Conservation (phyloP, 1,140 invertebrate genomes). For the Helicoverpa zea region DNA sequence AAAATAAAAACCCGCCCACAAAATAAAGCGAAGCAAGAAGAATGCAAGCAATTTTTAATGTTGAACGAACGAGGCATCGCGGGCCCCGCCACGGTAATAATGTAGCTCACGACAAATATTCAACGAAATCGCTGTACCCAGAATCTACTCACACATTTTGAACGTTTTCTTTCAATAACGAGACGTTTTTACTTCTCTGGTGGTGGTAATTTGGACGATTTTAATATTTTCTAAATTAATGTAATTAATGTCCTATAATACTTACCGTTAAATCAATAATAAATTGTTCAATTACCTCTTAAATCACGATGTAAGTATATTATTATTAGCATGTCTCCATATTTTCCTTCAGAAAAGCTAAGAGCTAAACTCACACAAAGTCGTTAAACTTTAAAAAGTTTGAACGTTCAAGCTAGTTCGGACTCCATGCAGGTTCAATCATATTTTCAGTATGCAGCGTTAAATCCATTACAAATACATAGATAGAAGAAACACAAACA, state of each 20-base stretch:
- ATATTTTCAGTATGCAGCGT: neutral
- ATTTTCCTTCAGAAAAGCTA: no score
- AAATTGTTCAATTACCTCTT: no score
- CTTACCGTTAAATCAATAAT: no score
- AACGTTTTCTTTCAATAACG: slow-evolving; percentile 22
- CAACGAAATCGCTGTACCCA: slow-evolving; percentile 59
- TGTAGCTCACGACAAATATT: slow-evolving; percentile 75
- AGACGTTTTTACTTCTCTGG: neutral
- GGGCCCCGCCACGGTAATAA: slow-evolving; percentile 74
- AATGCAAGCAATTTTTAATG: slow-evolving; percentile 86
- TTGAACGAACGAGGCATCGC: slow-evolving; percentile 73
- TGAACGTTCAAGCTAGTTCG: no score
- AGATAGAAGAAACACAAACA: neutral
- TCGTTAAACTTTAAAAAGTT: neutral
- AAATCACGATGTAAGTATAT: no score
- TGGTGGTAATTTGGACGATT: no score
- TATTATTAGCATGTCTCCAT: no score
- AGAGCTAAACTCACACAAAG: neutral
- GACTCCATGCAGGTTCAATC: neutral
- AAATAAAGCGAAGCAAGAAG: slow-evolving; percentile 81
- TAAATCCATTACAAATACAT: slow-evolving; percentile 10
- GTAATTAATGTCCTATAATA: no score
- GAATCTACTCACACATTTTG: neutral
- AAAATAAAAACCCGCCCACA: slow-evolving; percentile 75
- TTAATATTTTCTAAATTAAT: no score